Conservation (phyloP, 2,888 invertebrate genomes). For the Nomada fabriciana region DNA sequence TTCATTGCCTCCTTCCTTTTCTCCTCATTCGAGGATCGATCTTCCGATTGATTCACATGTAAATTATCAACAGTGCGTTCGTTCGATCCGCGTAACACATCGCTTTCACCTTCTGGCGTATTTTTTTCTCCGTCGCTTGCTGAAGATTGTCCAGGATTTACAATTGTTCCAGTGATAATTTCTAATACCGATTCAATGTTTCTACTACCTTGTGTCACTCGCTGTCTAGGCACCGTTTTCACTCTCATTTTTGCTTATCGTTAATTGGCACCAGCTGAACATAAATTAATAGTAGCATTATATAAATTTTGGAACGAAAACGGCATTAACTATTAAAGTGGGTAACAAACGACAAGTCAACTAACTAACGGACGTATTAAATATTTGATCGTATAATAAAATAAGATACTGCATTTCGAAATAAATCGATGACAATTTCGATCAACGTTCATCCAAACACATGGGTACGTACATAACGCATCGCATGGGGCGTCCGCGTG, state of each 20-base stretch:
- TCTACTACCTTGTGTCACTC: conserved; percentile 27
- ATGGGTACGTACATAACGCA: not conserved
- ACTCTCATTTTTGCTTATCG: conserved; percentile 75
- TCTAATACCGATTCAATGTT: conserved; percentile 20
- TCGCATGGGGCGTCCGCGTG: too few species aligned
- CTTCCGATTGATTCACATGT: not conserved
- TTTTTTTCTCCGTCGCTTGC: not conserved
- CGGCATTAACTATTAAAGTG: too few species aligned
- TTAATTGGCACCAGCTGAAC: not conserved
- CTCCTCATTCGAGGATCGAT: not conserved
- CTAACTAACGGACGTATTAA: too few species aligned
- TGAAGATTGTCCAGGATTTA: not conserved
- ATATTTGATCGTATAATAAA: not conserved
- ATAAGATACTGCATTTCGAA: too few species aligned
- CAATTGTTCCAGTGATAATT: not conserved
- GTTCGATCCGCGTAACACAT: not conserved
- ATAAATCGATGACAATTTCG: not conserved
- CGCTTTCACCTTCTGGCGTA: not conserved
- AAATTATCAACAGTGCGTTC: not conserved
- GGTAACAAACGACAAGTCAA: too few species aligned
- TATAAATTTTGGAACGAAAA: not conserved
- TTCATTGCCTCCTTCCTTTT: conserved; percentile 13
- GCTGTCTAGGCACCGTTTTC: conserved; percentile 77
- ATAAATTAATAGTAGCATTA: not conserved
- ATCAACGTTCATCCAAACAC: too few species aligned